Base-by-base conservation (phyloP, 2,113 vertebrate species). In the Mastomys coucha region DNA sequence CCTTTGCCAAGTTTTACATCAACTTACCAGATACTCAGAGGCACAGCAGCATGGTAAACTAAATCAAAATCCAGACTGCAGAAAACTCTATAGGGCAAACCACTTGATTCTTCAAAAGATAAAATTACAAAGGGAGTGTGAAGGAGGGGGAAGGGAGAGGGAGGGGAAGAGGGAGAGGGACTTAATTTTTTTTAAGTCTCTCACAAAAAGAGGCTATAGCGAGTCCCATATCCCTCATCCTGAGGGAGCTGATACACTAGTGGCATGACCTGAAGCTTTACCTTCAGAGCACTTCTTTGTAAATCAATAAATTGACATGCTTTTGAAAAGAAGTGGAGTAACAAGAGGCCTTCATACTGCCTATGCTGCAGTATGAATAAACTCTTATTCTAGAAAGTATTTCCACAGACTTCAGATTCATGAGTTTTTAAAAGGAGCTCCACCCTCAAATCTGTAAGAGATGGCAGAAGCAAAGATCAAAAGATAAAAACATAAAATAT, bases 391-490 rank as follows among this genome's bases (percentile, higher is more conserved):
- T 78, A n/a, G 72, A 49, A 3, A 67, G 10, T 70, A 91, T 36
- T 95, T 92, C 88, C 93, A 86, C 94, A 96, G 26, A 96, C 24
- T 31, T 70, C 1, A 80, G 20, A 26, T 82, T 91, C 85, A 81
- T 49, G 92, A 80, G 8, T 58, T 91, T 69, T 94, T 70, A n/a
- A 88, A 91, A 88, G n/a, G 31, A 90, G 9, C 13, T 42, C 2
- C 53, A 63, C 78, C 53, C 17, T 16, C n/a, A 95, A 89, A 94
- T 89, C 69, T 95, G 87, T 20, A 96, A 96, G 75, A 96, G 78
- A 96, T 58, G 69, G 75, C 42, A 85, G 28, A 76, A 96, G n/a
- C 82, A 96, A 97, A 97, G 73, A 88, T 85, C 76, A 96, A 95
- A 72, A n/a, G 28, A 90, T 89, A 88, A 88, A 39, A 75, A 49